Evolutionary conservation across 2,888 invertebrate species (phyloP).

Genomic region (Nomada goodeniana): DNA sequence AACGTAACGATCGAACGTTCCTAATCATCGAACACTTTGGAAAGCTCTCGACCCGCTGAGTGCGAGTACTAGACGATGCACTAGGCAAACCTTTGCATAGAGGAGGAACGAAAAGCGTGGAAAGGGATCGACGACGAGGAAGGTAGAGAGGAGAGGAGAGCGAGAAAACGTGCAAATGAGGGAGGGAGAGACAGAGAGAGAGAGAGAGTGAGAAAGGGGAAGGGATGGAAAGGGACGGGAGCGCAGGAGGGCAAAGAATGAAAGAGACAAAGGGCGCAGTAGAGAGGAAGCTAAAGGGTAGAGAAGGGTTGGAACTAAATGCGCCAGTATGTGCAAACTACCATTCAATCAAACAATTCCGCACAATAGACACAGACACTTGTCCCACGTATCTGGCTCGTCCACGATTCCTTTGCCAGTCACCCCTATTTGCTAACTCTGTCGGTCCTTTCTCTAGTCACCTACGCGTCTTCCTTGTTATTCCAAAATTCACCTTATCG

Average conservation of each 20-base stretch:
- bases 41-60: conserved; percentile 56
- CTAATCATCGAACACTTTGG: conserved; percentile 64
- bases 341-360: conserved; percentile 64
- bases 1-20: conserved; percentile 62
- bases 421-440: conserved; percentile 60
- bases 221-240: background rate
- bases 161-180: conserved; percentile 20
- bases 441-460: conserved; percentile 40
- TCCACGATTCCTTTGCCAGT: conserved; percentile 63
- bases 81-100: conserved; percentile 65
- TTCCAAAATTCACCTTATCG: no score
- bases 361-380: conserved; percentile 66
- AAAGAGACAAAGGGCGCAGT: background rate
- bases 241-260: background rate
- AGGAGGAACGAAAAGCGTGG: conserved; percentile 30
- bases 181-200: conserved; percentile 25
- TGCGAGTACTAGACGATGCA: conserved; percentile 60
- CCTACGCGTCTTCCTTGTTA: background rate
- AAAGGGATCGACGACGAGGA: background rate
- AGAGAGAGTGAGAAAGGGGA: background rate
- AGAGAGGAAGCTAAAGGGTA: conserved; percentile 29
- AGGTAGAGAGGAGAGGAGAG: conserved; percentile 6
- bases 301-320: conserved; percentile 42
- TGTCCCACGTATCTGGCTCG: conserved; percentile 58
- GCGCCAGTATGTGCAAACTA: conserved; percentile 58